Conservation (phyloP, 2,888 invertebrate species). For the Bombyx huttoni region DNA sequence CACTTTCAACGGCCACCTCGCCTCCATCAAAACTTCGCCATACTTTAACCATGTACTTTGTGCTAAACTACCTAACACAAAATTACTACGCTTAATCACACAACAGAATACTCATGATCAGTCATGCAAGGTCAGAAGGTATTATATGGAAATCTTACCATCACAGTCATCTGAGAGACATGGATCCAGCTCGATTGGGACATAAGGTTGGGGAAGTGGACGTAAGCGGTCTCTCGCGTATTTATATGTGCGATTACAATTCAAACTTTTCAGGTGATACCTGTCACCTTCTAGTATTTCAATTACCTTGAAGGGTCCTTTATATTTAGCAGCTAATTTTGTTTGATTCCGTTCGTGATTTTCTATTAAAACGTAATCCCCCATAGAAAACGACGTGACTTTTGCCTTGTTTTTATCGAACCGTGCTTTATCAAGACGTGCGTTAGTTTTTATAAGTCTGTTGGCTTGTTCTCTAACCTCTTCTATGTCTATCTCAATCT, state of each 20-base stretch:
- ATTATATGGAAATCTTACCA: no score
- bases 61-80: no score
- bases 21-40: no score
- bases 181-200: slow-evolving; percentile 1
- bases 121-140: no score
- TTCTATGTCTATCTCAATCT: slow-evolving; percentile 4
- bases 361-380: slow-evolving; percentile 12
- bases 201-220: slow-evolving; percentile 1
- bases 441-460: slow-evolving; percentile 1
- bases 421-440: slow-evolving; percentile 2
- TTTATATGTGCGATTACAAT: not conserved
- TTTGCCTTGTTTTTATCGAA: slow-evolving; percentile 1
- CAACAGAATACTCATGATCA: no score
- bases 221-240: slow-evolving; percentile 8
- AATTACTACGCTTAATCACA: no score
- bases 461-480: slow-evolving; percentile 5
- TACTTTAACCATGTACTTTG: no score
- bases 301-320: slow-evolving; percentile 9
- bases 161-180: not conserved
- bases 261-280: slow-evolving; percentile 7
- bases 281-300: slow-evolving; percentile 10
- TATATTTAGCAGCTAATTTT: slow-evolving; percentile 13
- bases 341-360: slow-evolving; percentile 12
- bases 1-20: not conserved
- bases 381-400: slow-evolving; percentile 5